A percentile compares a stretch with the other conserved stretches of the same genome.
phyloP scores from a whole-genome alignment of 2,888 invertebrate species.

The Galerucella calmariensis region DNA sequence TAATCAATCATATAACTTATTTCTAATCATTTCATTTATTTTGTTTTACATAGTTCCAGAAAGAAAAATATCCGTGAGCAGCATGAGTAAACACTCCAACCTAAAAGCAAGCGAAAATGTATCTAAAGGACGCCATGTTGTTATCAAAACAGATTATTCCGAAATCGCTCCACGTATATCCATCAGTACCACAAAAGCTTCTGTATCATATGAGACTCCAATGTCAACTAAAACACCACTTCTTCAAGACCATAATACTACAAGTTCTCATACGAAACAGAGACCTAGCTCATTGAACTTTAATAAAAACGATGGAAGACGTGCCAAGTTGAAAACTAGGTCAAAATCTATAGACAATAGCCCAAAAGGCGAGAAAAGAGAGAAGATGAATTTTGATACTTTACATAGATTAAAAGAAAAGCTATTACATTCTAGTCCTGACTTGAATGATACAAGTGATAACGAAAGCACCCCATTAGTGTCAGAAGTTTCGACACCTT shows the following conservation, averaged over 20 bases:
- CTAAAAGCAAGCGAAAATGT: constrained; percentile 47
- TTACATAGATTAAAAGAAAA: constrained; percentile 61
- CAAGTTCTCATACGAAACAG: constrained; percentile 48
- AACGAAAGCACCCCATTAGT: constrained; percentile 79
- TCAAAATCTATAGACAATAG: constrained; percentile 60
- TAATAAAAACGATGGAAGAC: constrained; percentile 51
- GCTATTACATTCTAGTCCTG: constrained; percentile 60
- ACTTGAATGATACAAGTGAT: constrained; percentile 65
- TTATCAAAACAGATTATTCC: constrained; percentile 56
- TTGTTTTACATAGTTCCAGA: constrained; percentile 51
- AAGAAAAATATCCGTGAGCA: constrained; percentile 52
- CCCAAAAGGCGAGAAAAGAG: constrained; percentile 48
- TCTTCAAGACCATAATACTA: constrained; percentile 50
- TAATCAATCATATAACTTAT: too few relatives aligned
- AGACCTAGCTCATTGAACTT: constrained; percentile 57
- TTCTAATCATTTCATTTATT: background rate
- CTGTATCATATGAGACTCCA: constrained; percentile 51
- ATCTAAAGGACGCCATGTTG: constrained; percentile 57
- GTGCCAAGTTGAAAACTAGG: constrained; percentile 50
- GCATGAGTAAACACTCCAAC: constrained; percentile 48
- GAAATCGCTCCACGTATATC: constrained; percentile 48
- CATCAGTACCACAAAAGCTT: constrained; percentile 49
- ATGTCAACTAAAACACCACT: constrained; percentile 47
- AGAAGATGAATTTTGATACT: constrained; percentile 57
- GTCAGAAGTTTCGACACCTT: constrained; percentile 61